A percentile compares a stretch with the other conserved stretches of the same genome.
Evolutionary conservation across 1,140 invertebrate genomes (phyloP).

Genomic region (Drosophila mojavensis): DNA sequence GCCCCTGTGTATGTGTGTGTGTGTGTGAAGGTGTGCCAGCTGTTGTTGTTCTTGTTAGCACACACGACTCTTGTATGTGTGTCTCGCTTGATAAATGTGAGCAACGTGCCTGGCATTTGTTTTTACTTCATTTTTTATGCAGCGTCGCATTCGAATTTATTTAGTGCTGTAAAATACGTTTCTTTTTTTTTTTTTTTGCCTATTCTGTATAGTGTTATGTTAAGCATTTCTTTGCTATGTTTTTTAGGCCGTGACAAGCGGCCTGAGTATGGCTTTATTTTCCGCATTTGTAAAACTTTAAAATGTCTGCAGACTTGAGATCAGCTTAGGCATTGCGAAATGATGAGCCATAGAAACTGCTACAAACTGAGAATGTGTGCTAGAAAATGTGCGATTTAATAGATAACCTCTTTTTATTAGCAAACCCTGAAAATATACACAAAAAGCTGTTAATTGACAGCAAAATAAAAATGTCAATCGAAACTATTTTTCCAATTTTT

Average conservation of each 20-base stretch:
- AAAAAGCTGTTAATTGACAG: too few relatives aligned
- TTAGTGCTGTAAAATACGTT: slow-evolving; percentile 24
- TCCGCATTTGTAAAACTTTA: background rate
- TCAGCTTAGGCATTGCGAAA: too few relatives aligned
- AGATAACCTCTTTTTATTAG: too few relatives aligned
- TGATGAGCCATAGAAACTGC: too few relatives aligned
- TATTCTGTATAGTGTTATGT: background rate
- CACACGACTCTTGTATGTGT: slow-evolving; percentile 37
- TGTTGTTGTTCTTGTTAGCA: slow-evolving; percentile 52
- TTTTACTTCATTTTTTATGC: slow-evolving; percentile 18
- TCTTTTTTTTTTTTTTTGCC: background rate
- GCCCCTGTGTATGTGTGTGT: background rate
- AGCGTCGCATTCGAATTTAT: slow-evolving; percentile 26
- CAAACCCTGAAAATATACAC: too few relatives aligned
- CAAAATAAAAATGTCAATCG: too few relatives aligned
- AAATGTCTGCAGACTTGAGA: too few relatives aligned
- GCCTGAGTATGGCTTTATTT: slow-evolving; percentile 18
- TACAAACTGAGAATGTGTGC: too few relatives aligned
- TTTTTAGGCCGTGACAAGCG: slow-evolving; percentile 31
- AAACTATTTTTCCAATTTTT: too few relatives aligned
- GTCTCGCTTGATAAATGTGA: slow-evolving; percentile 64
- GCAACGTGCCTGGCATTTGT: slow-evolving; percentile 71
- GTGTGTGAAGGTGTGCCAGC: slow-evolving; percentile 25
- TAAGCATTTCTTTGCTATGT: background rate
- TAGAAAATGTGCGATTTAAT: too few relatives aligned